Percentiles rank a stretch among this genome's conserved stretches.
Conservation (phyloP, 2,888 invertebrate genomes). For the Yponomeuta plumbellus region DNA sequence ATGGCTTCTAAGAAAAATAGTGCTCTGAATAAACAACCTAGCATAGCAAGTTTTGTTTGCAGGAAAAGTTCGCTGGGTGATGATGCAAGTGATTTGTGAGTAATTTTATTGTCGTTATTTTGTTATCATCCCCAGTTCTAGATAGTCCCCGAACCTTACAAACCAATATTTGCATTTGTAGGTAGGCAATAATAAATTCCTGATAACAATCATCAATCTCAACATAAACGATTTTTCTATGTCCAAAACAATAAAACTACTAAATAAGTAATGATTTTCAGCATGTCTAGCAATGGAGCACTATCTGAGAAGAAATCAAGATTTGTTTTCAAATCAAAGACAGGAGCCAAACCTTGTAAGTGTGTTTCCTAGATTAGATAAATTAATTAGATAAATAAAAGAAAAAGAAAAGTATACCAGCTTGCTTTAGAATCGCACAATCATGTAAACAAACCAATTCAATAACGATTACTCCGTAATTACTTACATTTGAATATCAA, state of each 20-base stretch:
- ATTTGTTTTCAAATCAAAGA: slow-evolving; percentile 55
- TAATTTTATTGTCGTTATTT: neutral
- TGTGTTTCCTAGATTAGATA: neutral
- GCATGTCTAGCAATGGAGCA: slow-evolving; percentile 32
- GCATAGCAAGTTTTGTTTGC: slow-evolving; percentile 46
- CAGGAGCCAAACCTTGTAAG: slow-evolving; percentile 18
- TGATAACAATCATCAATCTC: too few relatives aligned
- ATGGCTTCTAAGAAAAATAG: slow-evolving; percentile 37
- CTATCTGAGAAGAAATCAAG: slow-evolving; percentile 46
- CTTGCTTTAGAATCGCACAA: too few relatives aligned
- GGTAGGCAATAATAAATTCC: neutral
- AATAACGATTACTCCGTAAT: too few relatives aligned
- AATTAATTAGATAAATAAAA: too few relatives aligned
- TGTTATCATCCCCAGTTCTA: too few relatives aligned
- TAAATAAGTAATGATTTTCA: slow-evolving; percentile 25
- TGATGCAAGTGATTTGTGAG: slow-evolving; percentile 34
- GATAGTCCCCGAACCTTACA: too few relatives aligned
- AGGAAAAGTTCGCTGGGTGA: slow-evolving; percentile 29
- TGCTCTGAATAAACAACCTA: slow-evolving; percentile 36
- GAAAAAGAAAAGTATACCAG: too few relatives aligned
- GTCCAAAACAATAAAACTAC: too few relatives aligned
- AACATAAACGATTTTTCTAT: too few relatives aligned
- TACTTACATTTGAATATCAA: too few relatives aligned
- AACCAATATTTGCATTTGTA: too few relatives aligned
- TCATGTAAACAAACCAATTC: too few relatives aligned